phyloP scores from a whole-genome alignment of 2,888 invertebrate species.

The Theristus sp. region DNA sequence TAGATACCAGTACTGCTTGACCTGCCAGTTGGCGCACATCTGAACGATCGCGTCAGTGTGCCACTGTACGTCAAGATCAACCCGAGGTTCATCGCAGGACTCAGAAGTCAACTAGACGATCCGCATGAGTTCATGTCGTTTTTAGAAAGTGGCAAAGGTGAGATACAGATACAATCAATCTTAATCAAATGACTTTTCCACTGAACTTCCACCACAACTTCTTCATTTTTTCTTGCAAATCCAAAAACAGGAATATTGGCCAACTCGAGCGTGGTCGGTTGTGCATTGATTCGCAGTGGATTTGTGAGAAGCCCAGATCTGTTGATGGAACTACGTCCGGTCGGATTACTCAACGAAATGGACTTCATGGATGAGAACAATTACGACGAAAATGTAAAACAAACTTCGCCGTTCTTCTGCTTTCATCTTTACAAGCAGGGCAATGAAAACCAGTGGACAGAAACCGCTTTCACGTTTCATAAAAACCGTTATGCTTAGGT shows the following conservation, averaged over 20 bases:
- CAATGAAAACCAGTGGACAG: too few relatives aligned
- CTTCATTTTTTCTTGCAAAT: too few relatives aligned
- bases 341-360: conserved; percentile 3
- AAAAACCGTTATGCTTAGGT: neutral
- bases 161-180: too few relatives aligned
- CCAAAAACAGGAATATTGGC: conserved; percentile 9
- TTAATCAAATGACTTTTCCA: too few relatives aligned
- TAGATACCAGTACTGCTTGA: conserved; percentile 60
- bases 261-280: conserved; percentile 6
- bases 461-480: neutral
- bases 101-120: conserved; percentile 4
- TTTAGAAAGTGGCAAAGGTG: conserved; percentile 6
- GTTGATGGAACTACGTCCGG: conserved; percentile 7
- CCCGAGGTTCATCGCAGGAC: conserved; percentile 2
- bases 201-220: too few relatives aligned
- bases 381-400: conserved; percentile 4
- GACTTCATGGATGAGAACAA: conserved; percentile 1
- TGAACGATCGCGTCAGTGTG: conserved; percentile 8
- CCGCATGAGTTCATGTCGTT: conserved; percentile 7
- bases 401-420: neutral
- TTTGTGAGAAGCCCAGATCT: conserved; percentile 3
- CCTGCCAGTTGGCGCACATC: conserved; percentile 47
- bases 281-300: conserved; percentile 4
- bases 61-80: conserved; percentile 5
- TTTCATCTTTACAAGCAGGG: neutral